Evolutionary conservation across 35 echinoderm and acorn worm species (phyloP).

Genomic region (Diadema setosum): DNA sequence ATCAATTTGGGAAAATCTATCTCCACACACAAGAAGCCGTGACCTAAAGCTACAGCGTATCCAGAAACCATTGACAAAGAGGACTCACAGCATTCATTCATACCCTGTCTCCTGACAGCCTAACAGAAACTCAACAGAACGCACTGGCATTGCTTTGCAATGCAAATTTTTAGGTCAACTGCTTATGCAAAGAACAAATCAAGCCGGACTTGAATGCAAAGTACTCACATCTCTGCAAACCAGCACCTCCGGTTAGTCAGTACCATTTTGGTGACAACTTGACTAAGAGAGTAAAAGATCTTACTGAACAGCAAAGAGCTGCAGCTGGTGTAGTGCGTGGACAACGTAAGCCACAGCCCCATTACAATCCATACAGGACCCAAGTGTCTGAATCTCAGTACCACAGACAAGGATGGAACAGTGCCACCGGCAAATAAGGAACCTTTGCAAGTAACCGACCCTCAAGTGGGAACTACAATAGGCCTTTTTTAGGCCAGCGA

Average conservation of each 20-base stretch:
- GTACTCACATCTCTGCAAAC: too few relatives aligned
- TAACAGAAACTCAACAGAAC: not conserved
- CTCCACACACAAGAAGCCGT: not conserved
- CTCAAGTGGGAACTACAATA: not conserved
- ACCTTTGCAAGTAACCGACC: not conserved
- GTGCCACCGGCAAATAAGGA: too few relatives aligned
- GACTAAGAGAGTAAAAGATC: too few relatives aligned
- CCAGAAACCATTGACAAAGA: not conserved
- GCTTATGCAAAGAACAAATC: conserved; percentile 31
- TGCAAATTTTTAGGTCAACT: not conserved
- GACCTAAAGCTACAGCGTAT: not conserved
- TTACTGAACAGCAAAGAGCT: too few relatives aligned
- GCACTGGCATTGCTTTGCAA: not conserved
- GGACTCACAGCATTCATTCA: not conserved
- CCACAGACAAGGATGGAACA: too few relatives aligned
- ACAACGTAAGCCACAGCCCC: too few relatives aligned
- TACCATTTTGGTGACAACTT: too few relatives aligned
- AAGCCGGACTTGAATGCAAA: conserved; percentile 39
- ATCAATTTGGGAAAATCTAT: not conserved
- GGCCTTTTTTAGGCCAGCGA: not conserved
- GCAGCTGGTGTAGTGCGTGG: too few relatives aligned
- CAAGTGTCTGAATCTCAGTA: too few relatives aligned
- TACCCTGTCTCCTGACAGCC: not conserved
- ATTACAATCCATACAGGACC: too few relatives aligned
- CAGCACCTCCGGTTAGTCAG: too few relatives aligned